Base-by-base conservation (phyloP, 2,797 vertebrate species). In the Gobionotothen gibberifrons region DNA sequence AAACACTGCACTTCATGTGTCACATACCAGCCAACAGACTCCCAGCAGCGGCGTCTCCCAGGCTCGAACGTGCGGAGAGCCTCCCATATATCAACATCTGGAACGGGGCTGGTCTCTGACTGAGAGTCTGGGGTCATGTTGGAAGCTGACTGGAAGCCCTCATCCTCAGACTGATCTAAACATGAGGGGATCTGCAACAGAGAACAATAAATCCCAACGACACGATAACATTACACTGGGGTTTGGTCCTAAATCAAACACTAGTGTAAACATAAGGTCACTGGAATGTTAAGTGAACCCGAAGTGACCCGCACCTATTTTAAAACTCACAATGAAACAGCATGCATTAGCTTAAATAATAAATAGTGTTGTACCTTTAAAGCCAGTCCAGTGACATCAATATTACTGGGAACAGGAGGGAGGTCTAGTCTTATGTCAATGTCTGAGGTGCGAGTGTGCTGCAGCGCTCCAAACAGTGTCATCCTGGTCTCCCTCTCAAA, bases 101-200 rank as follows among this genome's bases (percentile, higher is more conserved):
- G 96, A 70, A 95, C 91, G 17, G 95, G 79, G 59, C 97, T 98
- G 0, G 96, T 92, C 87, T 98, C 98, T 26, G 97, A 98, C 90
- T 98, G 97, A 43, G 98, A 99, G 89, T 99, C 98, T 29, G 98
- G 98, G 54, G 97, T 99, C 90, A 99, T 71, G 83, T 99, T 99
- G 51, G 98, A 98, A 9, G 97, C 94, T 0, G 98, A 99, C 87
- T 98, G 98, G 92, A 99, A 99, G 13, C 98, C 98, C 81, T 99
- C 98, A 69, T 99, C 98, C 76, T 99, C 98, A 47, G 97, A 99
- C 85, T 97, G 98, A 90, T 99, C 98, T 74, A 97, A 93, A 72
- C 92, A 95, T 54, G 93, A 93, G 11, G 98, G 98, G 76, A 99
- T 96, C 98, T 99, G 84, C 54, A 36, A 83, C 1, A 72, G 26